A percentile compares a stretch with the other conserved stretches of the same genome.
Conservation (phyloP, 1,140 invertebrate species). For the Nephila pilipes region DNA sequence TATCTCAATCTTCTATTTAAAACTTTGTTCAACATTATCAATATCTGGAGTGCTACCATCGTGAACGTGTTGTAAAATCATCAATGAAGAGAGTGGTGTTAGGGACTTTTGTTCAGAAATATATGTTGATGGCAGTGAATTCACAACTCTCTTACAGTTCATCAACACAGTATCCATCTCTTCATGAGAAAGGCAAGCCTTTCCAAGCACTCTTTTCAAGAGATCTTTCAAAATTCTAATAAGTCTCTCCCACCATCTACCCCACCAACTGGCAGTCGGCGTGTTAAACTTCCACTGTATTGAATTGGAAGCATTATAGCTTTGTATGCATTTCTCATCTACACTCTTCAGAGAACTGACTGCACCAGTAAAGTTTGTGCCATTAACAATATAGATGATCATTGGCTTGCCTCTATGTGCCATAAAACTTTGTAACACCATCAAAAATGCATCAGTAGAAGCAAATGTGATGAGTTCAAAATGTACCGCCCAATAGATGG, state of each 20-base stretch:
- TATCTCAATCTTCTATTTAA: no score
- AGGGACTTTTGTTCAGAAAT: slow-evolving; percentile 52
- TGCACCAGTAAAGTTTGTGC: slow-evolving; percentile 7
- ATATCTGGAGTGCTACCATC: slow-evolving; percentile 60
- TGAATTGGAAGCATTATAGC: neutral
- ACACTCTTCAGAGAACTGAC: no score
- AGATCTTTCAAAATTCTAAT: no score
- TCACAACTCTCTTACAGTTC: slow-evolving; percentile 74
- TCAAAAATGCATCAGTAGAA: no score
- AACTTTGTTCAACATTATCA: slow-evolving; percentile 3
- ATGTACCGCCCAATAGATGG: no score
- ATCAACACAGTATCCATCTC: neutral
- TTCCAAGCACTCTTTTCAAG: no score
- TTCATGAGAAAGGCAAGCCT: neutral
- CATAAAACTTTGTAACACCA: slow-evolving; percentile 23
- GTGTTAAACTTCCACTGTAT: no score
- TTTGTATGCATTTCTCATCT: neutral
- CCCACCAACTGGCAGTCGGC: no score
- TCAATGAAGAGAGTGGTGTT: slow-evolving; percentile 23
- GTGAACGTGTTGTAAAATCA: neutral
- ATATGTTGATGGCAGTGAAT: slow-evolving; percentile 78
- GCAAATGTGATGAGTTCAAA: no score
- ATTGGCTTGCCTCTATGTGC: neutral
- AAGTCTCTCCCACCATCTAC: no score
- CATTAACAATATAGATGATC: slow-evolving; percentile 15